These are phyloP conservation scores for Sicus ferrugineus DNA, from an alignment of 2,888 invertebrate genomes.

Conservation along the genomic window DNA sequence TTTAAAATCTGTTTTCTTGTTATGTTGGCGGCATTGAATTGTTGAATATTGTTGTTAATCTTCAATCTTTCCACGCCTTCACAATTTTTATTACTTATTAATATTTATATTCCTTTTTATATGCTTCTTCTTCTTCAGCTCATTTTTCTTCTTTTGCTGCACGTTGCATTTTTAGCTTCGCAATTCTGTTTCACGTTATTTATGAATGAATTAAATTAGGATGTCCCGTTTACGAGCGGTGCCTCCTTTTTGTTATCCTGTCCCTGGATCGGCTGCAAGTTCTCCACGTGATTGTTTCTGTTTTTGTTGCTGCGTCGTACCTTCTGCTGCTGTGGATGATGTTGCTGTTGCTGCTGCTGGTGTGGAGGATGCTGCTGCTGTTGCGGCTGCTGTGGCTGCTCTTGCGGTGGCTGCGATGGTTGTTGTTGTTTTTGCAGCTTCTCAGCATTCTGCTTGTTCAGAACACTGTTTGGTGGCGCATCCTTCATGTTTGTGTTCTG, in stretches of 20 bases:
- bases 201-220: constrained; percentile 50
- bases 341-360: constrained; percentile 37
- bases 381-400: constrained; percentile 39
- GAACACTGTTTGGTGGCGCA: constrained; percentile 47
- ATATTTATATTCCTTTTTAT: neutral
- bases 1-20: neutral
- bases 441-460: constrained; percentile 49
- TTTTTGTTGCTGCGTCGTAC: constrained; percentile 58
- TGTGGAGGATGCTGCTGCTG: constrained; percentile 43
- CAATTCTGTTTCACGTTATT: neutral
- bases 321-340: constrained; percentile 50
- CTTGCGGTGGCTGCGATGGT: constrained; percentile 44
- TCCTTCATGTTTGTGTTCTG: constrained; percentile 50
- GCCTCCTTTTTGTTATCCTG: constrained; percentile 60
- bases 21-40: neutral
- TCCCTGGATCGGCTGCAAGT: constrained; percentile 45
- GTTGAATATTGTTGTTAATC: neutral
- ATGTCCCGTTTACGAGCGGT: constrained; percentile 63
- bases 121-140: neutral
- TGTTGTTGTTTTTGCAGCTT: constrained; percentile 45
- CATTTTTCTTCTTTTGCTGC: neutral
- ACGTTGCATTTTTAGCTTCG: neutral
- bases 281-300: constrained; percentile 48
- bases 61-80: neutral
- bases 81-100: neutral